These are phyloP conservation scores for Lagodon rhomboides DNA, from an alignment of 2,797 vertebrate genomes.

Conservation along the genomic window DNA sequence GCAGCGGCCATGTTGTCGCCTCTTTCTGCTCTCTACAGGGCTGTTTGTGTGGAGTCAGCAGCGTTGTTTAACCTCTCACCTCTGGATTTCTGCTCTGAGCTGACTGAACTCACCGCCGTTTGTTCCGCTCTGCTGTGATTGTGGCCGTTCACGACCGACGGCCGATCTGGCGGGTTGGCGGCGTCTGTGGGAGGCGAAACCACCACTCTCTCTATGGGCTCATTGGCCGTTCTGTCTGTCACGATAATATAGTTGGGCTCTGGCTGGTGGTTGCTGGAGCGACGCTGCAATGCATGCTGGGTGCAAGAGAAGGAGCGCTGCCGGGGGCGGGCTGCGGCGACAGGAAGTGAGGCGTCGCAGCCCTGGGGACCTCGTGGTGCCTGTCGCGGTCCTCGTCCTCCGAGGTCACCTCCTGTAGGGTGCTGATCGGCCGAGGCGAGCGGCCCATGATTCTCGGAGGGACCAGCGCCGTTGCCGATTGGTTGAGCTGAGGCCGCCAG, in stretches of 20 bases:
- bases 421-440: constrained; percentile 86
- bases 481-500: constrained; percentile 84
- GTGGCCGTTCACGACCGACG: constrained; percentile 4
- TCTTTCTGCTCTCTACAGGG: constrained; percentile 68
- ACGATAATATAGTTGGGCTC: constrained; percentile 76
- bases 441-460: constrained; percentile 86
- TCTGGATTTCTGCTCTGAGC: constrained; percentile 75
- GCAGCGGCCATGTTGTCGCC: neutral
- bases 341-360: constrained; percentile 83
- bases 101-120: constrained; percentile 45
- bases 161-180: constrained; percentile 64
- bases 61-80: constrained; percentile 71
- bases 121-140: constrained; percentile 49
- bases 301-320: constrained; percentile 89
- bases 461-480: constrained; percentile 86
- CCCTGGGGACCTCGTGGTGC: constrained; percentile 74
- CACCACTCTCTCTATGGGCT: constrained; percentile 76
- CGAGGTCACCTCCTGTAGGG: constrained; percentile 88
- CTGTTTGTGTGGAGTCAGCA: constrained; percentile 78
- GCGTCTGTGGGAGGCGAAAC: constrained; percentile 62
- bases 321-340: constrained; percentile 84
- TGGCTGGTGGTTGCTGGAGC: constrained; percentile 76
- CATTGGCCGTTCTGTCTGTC: constrained; percentile 75
- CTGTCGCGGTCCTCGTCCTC: constrained; percentile 86
- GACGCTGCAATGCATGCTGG: constrained; percentile 87